Evolutionary conservation across 2,888 invertebrate genomes (phyloP), one percentile per base, ranked within the genome.

Genomic region (Didymodactylos carnosus): DNA sequence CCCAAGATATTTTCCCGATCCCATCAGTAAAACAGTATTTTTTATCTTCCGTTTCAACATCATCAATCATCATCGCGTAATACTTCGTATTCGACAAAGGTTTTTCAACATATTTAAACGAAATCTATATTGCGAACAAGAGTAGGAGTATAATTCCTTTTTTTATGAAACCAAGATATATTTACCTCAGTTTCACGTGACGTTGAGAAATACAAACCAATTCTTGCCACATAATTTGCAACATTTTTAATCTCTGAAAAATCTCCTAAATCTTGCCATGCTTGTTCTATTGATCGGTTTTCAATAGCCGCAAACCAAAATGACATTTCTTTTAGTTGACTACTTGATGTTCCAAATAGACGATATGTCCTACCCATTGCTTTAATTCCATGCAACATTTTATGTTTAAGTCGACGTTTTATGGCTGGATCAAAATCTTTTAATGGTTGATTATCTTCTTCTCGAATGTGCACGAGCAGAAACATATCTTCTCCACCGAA

Each of bases 21-120:
- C 76, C 75, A 70, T 76, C 76, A 41, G 76, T 72, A 40, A 76
- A 76, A 49, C 75, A 75, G 43, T 73, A 72, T 23, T 23, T 51
- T 11, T 51, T 51, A 27, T 51, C 10, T 1, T 51, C 27, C 1
- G 49, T 49, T 49, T 49, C 11, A 14, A 51, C n/a, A 27, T 51
- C 51, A 25, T 25, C 25, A 7, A 51, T 27, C 8, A 3, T 51
- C 27, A 27, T 51, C 27, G 23, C 51, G 1, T 25, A 2, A 23
- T 19, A 27, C 1, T 51, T n/a, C 3, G 10, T 6, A 51, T 51
- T 25, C 14, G 51, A 8, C 1, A 11, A 19, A 3, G 5, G 0
- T 3, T 51, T 51, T 27, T 51, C 51, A 25, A n/a, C 27, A 27
- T 25, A 51, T 51, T 27, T 2, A 51, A 51, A 51, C 6, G 23